phyloP scores from a whole-genome alignment of 1,140 invertebrate species.

The Platorchestia sp. region DNA sequence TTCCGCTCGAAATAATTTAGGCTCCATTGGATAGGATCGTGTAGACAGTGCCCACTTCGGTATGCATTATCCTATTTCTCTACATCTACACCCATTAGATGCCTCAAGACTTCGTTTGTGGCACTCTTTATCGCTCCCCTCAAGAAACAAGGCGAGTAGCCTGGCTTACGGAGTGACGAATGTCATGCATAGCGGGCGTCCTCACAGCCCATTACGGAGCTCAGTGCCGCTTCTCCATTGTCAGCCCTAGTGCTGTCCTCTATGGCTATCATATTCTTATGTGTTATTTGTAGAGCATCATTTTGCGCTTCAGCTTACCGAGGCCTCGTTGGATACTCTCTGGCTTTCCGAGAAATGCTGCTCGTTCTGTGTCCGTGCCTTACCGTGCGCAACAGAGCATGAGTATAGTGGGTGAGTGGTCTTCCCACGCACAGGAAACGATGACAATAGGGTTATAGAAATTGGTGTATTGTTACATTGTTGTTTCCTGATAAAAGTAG shows the following conservation, averaged over 20 bases:
- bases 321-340: background rate
- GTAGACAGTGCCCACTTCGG: background rate
- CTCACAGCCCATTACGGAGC: constrained; percentile 4
- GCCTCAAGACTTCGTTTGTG: background rate
- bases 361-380: no score
- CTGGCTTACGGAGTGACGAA: background rate
- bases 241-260: background rate
- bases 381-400: no score
- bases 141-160: background rate
- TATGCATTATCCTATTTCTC: background rate
- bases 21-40: background rate
- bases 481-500: background rate
- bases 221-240: background rate
- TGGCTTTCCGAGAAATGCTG: background rate
- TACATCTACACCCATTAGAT: background rate
- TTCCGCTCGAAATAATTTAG: background rate
- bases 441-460: background rate
- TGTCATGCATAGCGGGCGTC: background rate
- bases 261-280: background rate
- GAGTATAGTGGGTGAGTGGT: background rate
- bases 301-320: background rate
- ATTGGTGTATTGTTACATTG: background rate
- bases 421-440: background rate
- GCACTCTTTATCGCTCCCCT: background rate
- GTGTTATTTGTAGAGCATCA: background rate